Base-by-base conservation (phyloP, 2,113 vertebrate species). In the Stomatorhinus ivindoensis region DNA sequence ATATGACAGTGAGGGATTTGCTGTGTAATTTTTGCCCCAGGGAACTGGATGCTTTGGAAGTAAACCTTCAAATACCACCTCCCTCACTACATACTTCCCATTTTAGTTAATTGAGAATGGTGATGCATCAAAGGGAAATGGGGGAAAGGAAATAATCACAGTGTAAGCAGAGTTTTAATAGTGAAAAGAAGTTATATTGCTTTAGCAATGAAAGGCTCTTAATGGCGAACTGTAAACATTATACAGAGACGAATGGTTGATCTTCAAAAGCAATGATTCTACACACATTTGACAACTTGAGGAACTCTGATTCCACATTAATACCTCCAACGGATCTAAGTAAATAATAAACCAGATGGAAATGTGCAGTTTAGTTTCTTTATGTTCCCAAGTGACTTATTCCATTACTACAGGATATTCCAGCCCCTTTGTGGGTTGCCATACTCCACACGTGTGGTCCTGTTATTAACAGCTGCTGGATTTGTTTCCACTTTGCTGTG, bases 401-500 rank as follows among this genome's bases (percentile, higher is more conserved):
- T 17, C 88, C 88, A 51, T 55, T 82, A 80, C 73, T 55, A 31
- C 13, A 35, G 69, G 69, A 48, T 80, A 55, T 89, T 42, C 39
- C 9, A 31, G 31, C 73, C 27, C 27, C n/a, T 48, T 39, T 87
- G 85, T 87, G 88, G 88, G 48, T 44, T n/a, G 35, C 39, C 88
- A 27, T 44, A 11, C 47, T 46, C 85, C 15, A 88, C 55, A 89
- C 92, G 93, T 94, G 93, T 94, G 94, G 93, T 94, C 93, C 91
- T 89, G 90, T 91, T 91, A 90, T 90, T 91, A 91, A 89, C 83
- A 24, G 46, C 61, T 65, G 58, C 83, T 87, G 87, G 83, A 88
- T 92, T 92, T 91, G 90, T 90, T 92, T 93, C 92, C 90, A 89
- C 88, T 65, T 90, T 87, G 92, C 88, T 46, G 24, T 90, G 89